These are phyloP conservation scores for Eurypyga helias DNA, from an alignment of 2,113 vertebrate genomes.

Conservation along the genomic window DNA sequence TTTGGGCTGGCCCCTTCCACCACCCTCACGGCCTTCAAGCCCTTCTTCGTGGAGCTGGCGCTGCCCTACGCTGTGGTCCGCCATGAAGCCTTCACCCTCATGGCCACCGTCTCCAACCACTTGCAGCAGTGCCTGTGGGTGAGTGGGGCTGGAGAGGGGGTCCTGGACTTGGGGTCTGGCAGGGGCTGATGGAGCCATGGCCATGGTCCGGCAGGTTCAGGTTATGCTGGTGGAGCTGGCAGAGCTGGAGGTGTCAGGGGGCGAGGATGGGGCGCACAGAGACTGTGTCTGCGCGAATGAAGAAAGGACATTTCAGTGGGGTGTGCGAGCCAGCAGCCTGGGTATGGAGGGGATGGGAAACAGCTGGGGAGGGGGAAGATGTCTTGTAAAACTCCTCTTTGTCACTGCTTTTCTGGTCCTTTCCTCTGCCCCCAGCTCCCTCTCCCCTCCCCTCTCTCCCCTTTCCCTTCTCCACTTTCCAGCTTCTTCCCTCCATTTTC, in stretches of 20 bases:
- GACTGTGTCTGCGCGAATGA: not conserved
- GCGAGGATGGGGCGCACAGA: fast-evolving
- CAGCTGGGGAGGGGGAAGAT: not conserved
- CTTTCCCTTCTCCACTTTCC: not conserved
- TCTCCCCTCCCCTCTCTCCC: not conserved
- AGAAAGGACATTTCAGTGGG: not conserved
- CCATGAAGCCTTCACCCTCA: constrained; percentile 77
- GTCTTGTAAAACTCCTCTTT: not conserved
- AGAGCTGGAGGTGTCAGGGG: not conserved
- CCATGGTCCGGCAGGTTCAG: fast-evolving
- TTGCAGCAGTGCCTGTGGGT: constrained; percentile 82
- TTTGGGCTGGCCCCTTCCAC: constrained; percentile 76
- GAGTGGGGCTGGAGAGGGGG: not conserved
- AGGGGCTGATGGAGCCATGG: not conserved
- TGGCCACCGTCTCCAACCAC: constrained; percentile 82
- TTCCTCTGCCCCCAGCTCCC: not conserved
- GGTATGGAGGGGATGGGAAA: not conserved
- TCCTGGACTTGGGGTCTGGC: fast-evolving
- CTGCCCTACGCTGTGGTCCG: constrained; percentile 80
- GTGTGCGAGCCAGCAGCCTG: not conserved
- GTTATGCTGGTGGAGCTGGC: not conserved
- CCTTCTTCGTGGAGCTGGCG: constrained; percentile 80
- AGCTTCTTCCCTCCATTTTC: not conserved
- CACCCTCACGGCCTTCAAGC: constrained; percentile 77
- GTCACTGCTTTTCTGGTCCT: not conserved